phyloP scores from a whole-genome alignment of 2,113 vertebrate genomes.

The Sinocyclocheilus grahami region DNA sequence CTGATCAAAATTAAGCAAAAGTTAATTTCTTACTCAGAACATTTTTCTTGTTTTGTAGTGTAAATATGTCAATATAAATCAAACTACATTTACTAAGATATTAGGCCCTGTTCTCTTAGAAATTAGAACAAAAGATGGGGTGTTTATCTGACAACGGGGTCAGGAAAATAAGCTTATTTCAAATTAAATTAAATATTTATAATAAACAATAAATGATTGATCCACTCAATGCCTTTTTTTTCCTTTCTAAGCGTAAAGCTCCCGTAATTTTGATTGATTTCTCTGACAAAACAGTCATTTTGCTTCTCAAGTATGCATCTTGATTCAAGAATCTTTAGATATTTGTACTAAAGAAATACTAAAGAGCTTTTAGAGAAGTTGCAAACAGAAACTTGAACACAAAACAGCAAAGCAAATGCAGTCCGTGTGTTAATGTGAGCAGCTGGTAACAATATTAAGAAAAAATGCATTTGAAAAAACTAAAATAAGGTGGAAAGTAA shows the following conservation, averaged over 20 bases:
- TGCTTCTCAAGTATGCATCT: background rate
- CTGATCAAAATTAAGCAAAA: too few species aligned
- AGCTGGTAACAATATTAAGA: too few species aligned
- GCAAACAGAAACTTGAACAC: too few species aligned
- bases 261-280: background rate
- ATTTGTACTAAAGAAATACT: background rate
- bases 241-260: background rate
- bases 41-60: background rate
- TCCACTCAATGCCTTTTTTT: background rate
- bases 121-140: background rate
- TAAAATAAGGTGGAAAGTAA: too few species aligned
- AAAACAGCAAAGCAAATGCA: too few species aligned
- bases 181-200: too few species aligned
- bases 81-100: background rate
- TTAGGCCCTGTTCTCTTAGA: background rate
- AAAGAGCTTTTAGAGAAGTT: background rate
- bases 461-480: too few species aligned
- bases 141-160: background rate
- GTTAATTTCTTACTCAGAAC: background rate
- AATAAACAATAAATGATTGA: too few species aligned
- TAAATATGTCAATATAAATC: background rate
- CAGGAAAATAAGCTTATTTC: background rate
- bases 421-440: too few species aligned
- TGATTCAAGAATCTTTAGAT: background rate
- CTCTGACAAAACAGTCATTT: background rate